Percentiles rank a stretch among this genome's conserved stretches.
Evolutionary conservation across 2,888 invertebrate species (phyloP).

Genomic region (Caenorhabditis doughertyi): DNA sequence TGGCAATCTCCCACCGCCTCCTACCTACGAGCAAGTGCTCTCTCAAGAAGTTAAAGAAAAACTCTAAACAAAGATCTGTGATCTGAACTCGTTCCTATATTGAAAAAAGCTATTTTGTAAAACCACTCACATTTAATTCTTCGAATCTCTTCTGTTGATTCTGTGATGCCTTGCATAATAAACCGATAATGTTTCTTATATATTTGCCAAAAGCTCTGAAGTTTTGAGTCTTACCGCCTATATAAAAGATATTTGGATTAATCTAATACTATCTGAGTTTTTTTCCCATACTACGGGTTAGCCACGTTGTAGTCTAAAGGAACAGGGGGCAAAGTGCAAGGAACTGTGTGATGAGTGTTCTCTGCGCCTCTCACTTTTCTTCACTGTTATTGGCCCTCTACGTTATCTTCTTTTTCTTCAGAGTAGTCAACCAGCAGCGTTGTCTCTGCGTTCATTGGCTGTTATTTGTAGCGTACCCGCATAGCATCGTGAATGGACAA

Average conservation of each 20-base stretch:
- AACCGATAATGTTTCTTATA: background rate
- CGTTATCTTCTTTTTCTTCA: conserved; percentile 57
- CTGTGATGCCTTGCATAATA: conserved; percentile 25
- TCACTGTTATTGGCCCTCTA: conserved; percentile 12
- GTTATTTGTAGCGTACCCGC: conserved; percentile 50
- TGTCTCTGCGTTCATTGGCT: conserved; percentile 51
- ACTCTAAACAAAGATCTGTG: conserved; percentile 13
- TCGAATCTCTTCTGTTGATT: background rate
- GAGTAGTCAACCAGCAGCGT: conserved; percentile 42
- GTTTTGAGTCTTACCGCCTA: background rate
- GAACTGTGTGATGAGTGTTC: conserved; percentile 14
- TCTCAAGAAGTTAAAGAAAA: conserved; percentile 60
- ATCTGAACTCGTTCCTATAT: background rate
- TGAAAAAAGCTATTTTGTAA: background rate
- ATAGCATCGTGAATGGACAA: conserved; percentile 15
- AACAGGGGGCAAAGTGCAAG: conserved; percentile 43
- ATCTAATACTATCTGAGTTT: background rate
- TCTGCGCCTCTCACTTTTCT: conserved; percentile 19
- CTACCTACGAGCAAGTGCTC: conserved; percentile 57
- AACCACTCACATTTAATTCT: background rate
- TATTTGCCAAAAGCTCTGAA: background rate
- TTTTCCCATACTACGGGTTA: conserved; percentile 28
- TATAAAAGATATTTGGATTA: background rate
- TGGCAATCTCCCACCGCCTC: conserved; percentile 47
- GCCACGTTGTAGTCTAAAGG: conserved; percentile 41